Base-by-base conservation (phyloP, 1,140 invertebrate genomes). In the Drosophila navojoa region DNA sequence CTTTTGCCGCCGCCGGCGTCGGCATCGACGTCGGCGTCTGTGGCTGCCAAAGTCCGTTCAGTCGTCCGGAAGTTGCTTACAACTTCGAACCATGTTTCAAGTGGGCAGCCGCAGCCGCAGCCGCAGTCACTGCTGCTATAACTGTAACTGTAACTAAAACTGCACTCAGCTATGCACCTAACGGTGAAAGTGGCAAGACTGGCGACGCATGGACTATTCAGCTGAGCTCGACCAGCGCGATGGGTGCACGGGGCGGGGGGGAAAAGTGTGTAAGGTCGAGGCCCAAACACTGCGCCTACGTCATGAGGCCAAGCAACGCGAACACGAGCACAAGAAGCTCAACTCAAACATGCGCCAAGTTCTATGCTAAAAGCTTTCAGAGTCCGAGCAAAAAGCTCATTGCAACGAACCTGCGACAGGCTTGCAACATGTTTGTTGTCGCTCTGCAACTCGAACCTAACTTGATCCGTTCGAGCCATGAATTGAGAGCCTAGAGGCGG, bases 51-150 rank as follows among this genome's bases (percentile, higher is more conserved):
- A 64, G 68, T 57, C 45, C 60, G 67, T 38, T 59, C 54, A 66
- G 35, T 22, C 40, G 57, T 27, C 52, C 64, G 71, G 66, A 74
- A 74, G 71, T 74, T 69, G 58, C 64, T 62, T 58, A 74, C 71
- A 74, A 70, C 66, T 62, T 70, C 49, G 57, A 74, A 29, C 58
- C 53, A 29, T 47, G 66, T 53, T 53, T 61, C 44, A 45, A 60
- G 63, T 73, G 64, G 5, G 5, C 32, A 32, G 32, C 32, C 32
- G 6, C 32, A 32, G 32, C 29, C 32, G 13, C 27, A 25, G 42
- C 45, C 13, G 58, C 35, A 29, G 40, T 19, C 32, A 22, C 27
- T 49, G 55, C 40, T 1, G 35, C 52, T 10, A 29, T 29, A 13
- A 54, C 52, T 15, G 38, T 19, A 15, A 67, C 69, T 35, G 25